A percentile compares a stretch with the other conserved stretches of the same genome.
Conservation (phyloP, 2,797 vertebrate genomes). For the Echeneis naucrates region DNA sequence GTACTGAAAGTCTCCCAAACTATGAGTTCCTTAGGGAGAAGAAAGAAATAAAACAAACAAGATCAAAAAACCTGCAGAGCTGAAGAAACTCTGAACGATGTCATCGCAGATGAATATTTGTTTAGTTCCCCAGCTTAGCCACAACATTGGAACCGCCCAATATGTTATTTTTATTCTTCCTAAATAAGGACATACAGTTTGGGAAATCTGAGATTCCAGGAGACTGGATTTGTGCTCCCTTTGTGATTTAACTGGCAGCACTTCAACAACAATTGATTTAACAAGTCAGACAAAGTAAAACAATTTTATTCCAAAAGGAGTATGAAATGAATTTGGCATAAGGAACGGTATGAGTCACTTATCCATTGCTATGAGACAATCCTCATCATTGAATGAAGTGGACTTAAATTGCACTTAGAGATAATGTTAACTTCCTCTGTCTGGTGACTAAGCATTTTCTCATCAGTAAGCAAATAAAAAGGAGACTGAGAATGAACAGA, state of each 20-base stretch:
- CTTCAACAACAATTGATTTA: constrained; percentile 30
- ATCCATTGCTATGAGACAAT: neutral
- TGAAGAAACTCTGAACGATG: constrained; percentile 13
- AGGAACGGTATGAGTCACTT: neutral
- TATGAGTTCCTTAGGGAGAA: constrained; percentile 1
- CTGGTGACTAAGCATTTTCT: neutral
- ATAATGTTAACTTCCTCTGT: neutral
- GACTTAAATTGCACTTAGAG: constrained; percentile 1
- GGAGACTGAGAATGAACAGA: too few species aligned
- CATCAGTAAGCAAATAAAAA: neutral
- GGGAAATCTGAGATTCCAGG: constrained; percentile 15
- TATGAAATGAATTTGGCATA: constrained; percentile 9
- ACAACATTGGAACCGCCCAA: constrained; percentile 30
- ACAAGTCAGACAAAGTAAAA: constrained; percentile 7
- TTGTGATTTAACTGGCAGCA: constrained; percentile 33
- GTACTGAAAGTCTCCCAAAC: neutral
- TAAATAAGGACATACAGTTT: constrained; percentile 40
- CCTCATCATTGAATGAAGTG: neutral
- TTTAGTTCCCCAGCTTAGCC: constrained; percentile 40
- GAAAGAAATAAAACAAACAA: constrained; percentile 8
- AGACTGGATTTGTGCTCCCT: constrained; percentile 22
- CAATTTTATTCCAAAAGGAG: constrained; percentile 2
- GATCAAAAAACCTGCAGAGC: constrained; percentile 19
- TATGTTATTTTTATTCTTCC: constrained; percentile 51
- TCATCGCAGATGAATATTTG: constrained; percentile 42